Evolutionary conservation across 2,888 invertebrate genomes (phyloP).

Genomic region (Dorcus parallelipipedus): DNA sequence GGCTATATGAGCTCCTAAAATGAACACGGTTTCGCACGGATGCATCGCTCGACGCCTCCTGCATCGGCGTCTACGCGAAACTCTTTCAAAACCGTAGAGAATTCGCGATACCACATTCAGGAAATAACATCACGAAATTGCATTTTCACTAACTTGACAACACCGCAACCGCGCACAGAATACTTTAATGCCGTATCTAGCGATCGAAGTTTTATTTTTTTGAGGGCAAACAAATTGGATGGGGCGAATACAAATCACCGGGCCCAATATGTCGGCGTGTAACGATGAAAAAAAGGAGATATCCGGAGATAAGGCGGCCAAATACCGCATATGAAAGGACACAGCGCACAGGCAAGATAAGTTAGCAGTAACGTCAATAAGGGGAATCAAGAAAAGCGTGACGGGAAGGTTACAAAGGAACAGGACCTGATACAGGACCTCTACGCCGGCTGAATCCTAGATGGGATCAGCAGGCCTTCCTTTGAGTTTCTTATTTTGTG

Average conservation of each 20-base stretch:
- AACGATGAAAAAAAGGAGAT: background rate
- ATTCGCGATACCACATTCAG: slow-evolving; percentile 38
- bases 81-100: slow-evolving; percentile 32
- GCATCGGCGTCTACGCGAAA: slow-evolving; percentile 33
- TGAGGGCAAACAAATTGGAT: no score
- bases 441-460: slow-evolving; percentile 42
- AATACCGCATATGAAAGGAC: slow-evolving; percentile 27
- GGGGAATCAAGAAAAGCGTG: slow-evolving; percentile 38
- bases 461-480: slow-evolving; percentile 40
- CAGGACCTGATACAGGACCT: slow-evolving; percentile 38
- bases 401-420: slow-evolving; percentile 38
- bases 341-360: slow-evolving; percentile 29
- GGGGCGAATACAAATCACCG: background rate
- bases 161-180: no score
- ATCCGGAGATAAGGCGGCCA: background rate
- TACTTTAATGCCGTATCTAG: no score
- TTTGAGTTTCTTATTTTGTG: slow-evolving; percentile 32
- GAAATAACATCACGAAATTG: slow-evolving; percentile 39
- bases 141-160: slow-evolving; percentile 41
- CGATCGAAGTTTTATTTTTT: background rate
- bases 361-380: slow-evolving; percentile 42
- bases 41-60: slow-evolving; percentile 34
- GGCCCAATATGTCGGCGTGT: background rate
- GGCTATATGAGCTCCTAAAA: slow-evolving; percentile 5
- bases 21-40: slow-evolving; percentile 33